Evolutionary conservation across 2,888 invertebrate species (phyloP).

Genomic region (Portevinia maculata): DNA sequence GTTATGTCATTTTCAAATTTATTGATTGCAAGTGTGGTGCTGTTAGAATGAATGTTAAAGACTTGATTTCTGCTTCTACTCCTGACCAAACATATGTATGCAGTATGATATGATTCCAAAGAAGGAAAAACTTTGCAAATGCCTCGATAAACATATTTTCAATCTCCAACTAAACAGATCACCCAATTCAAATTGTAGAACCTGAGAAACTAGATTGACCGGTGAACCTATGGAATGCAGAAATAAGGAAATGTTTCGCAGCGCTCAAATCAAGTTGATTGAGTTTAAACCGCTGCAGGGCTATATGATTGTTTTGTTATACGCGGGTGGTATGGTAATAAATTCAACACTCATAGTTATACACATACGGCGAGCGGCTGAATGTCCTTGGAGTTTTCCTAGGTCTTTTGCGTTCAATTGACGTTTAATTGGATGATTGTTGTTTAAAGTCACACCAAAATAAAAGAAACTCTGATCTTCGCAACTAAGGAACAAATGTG

Average conservation of each 20-base stretch:
- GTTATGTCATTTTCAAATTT: slow-evolving; percentile 6
- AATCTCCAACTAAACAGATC: neutral
- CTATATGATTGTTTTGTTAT: slow-evolving; percentile 8
- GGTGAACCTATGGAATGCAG: slow-evolving; percentile 35
- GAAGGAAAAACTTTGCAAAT: slow-evolving; percentile 36
- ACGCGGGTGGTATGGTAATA: slow-evolving; percentile 11
- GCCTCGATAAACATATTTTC: slow-evolving; percentile 9
- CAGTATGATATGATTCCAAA: neutral
- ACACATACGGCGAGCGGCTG: neutral
- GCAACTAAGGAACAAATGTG: slow-evolving; percentile 18
- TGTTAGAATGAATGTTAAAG: slow-evolving; percentile 24
- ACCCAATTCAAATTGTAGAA: slow-evolving; percentile 16
- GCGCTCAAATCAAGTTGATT: slow-evolving; percentile 38
- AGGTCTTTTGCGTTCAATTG: slow-evolving; percentile 47
- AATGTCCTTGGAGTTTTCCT: slow-evolving; percentile 54
- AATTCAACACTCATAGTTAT: slow-evolving; percentile 29
- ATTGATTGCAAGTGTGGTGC: slow-evolving; percentile 8
- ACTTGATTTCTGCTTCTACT: slow-evolving; percentile 14
- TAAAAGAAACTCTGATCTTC: slow-evolving; percentile 6
- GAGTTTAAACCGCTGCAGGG: slow-evolving; percentile 25
- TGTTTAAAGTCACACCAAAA: slow-evolving; percentile 11
- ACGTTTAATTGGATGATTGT: slow-evolving; percentile 57
- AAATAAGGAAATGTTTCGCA: slow-evolving; percentile 54
- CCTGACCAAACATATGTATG: neutral
- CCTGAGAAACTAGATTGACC: slow-evolving; percentile 47